Evolutionary conservation across 1,140 invertebrate genomes (phyloP).

Genomic region (Phthorimaea operculella): DNA sequence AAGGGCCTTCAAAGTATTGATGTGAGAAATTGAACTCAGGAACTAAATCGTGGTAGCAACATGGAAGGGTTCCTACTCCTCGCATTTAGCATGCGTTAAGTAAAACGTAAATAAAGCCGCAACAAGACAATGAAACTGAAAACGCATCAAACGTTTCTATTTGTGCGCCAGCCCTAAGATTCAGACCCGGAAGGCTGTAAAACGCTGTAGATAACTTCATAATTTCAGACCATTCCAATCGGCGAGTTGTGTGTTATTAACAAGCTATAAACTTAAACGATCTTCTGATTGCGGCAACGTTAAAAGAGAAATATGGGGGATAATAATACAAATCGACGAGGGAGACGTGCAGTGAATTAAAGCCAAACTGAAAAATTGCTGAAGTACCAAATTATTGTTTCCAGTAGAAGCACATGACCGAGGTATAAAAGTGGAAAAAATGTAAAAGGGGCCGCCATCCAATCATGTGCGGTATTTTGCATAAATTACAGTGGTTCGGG

Average conservation of each 20-base stretch:
- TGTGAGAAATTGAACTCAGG: not conserved
- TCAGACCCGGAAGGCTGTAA: not conserved
- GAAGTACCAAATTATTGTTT: slow-evolving; percentile 9
- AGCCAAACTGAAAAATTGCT: slow-evolving; percentile 4
- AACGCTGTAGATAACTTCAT: not conserved
- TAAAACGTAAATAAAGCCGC: no score
- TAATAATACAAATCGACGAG: not conserved
- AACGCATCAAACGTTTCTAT: no score
- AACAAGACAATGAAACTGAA: no score
- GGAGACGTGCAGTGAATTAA: not conserved
- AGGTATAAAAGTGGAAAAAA: slow-evolving; percentile 24
- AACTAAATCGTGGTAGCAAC: not conserved
- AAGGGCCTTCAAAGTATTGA: not conserved
- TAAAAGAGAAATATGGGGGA: not conserved
- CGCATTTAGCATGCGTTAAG: no score
- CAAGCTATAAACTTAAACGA: not conserved
- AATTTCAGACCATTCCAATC: not conserved
- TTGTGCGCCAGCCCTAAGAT: not conserved
- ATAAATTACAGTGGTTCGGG: slow-evolving; percentile 45
- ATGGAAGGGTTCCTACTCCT: no score
- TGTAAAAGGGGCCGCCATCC: slow-evolving; percentile 30
- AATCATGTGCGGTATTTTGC: slow-evolving; percentile 50
- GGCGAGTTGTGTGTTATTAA: not conserved
- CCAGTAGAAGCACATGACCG: slow-evolving; percentile 20
- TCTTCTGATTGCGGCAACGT: not conserved